Evolutionary conservation across 2,888 invertebrate species (phyloP).

Genomic region (Apodemia zela): DNA sequence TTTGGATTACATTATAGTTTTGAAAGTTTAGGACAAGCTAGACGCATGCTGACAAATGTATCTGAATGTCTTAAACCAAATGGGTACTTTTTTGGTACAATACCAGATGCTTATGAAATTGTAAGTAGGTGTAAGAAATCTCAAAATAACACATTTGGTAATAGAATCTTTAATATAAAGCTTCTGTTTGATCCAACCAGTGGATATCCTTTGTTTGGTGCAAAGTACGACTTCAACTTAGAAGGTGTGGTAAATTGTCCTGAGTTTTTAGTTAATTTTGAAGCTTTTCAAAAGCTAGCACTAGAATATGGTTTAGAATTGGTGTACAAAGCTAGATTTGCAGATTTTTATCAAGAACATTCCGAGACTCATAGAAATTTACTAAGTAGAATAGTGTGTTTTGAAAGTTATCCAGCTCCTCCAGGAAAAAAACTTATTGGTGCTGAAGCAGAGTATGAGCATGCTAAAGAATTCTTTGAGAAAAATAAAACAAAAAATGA

Average conservation of each 20-base stretch:
- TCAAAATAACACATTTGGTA: constrained; percentile 84
- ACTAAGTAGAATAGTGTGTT: constrained; percentile 88
- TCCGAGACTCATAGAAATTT: constrained; percentile 68
- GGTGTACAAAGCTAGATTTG: constrained; percentile 86
- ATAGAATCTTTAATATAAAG: constrained; percentile 88
- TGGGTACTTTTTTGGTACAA: constrained; percentile 98
- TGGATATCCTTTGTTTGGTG: constrained; percentile 93
- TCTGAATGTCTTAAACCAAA: constrained; percentile 93
- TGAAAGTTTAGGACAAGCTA: constrained; percentile 92
- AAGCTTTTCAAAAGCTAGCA: constrained; percentile 87
- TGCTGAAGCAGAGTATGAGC: constrained; percentile 84
- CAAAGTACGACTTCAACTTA: constrained; percentile 96
- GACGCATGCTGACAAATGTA: constrained; percentile 95
- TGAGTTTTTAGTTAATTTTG: constrained; percentile 97
- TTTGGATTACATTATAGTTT: constrained; percentile 99
- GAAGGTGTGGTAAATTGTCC: constrained; percentile 99
- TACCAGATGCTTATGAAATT: constrained; percentile 96
- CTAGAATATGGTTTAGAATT: constrained; percentile 86
- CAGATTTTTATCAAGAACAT: constrained; percentile 87
- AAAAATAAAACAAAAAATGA: constrained; percentile 55
- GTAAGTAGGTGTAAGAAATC: constrained; percentile 85
- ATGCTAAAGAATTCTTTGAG: constrained; percentile 83
- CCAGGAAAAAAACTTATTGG: constrained; percentile 77
- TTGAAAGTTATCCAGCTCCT: constrained; percentile 90
- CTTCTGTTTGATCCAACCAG: constrained; percentile 83